phyloP scores from a whole-genome alignment of 2,797 vertebrate species.

The Catharus ustulatus region DNA sequence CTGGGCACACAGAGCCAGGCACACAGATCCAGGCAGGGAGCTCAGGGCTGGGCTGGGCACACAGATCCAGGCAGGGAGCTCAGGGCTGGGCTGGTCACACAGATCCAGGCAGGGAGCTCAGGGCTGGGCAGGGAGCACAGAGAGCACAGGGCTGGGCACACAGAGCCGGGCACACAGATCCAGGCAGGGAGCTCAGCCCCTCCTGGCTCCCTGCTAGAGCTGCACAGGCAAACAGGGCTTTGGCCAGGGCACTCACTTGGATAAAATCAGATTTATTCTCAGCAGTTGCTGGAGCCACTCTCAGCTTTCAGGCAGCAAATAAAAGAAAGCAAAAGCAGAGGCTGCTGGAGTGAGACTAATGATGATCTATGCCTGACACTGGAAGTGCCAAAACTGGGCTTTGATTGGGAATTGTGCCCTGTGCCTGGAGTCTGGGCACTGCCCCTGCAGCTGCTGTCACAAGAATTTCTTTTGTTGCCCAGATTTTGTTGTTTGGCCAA shows the following conservation, averaged over 20 bases:
- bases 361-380: constrained; percentile 15
- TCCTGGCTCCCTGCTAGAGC: background rate
- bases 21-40: no score
- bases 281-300: constrained; percentile 54
- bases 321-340: background rate
- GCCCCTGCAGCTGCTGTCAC: background rate
- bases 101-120: no score
- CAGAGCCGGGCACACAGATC: no score
- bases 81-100: no score
- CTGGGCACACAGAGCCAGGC: no score
- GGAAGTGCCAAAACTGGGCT: background rate
- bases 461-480: background rate
- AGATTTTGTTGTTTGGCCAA: background rate
- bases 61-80: no score
- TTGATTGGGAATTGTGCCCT: background rate
- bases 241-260: constrained; percentile 14
- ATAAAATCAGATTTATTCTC: constrained; percentile 65
- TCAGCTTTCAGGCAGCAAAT: constrained; percentile 36
- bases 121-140: no score
- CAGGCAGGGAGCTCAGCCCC: background rate
- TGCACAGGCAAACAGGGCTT: constrained; percentile 18
- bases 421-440: background rate
- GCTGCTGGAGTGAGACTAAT: constrained; percentile 51
- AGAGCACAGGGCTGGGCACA: no score
- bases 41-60: no score